Base-by-base conservation (phyloP, 1,140 invertebrate species). In the Meloidogyne exigua region DNA sequence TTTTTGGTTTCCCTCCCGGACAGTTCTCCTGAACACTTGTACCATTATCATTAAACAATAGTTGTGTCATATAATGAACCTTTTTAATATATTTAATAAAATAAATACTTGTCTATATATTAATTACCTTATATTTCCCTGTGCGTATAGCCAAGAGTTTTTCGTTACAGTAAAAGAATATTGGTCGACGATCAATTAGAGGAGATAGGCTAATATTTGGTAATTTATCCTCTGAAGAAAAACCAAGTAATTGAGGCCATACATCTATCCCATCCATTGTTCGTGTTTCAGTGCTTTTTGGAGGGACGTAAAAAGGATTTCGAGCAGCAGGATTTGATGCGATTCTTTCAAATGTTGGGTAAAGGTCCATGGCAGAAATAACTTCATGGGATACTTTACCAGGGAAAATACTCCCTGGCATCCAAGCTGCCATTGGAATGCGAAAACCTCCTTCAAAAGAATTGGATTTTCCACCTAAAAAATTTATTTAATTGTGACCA, bases 151-250 rank as follows among this genome's bases (percentile, higher is more conserved):
- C 85, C 86, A 86, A 87, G 13, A 86, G 65, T 28, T 87, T 71
- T 12, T 79, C 70, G 72, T 86, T 86, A 76, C 85, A 86, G 63
- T 86, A 86, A 78, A 87, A 86, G 75, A 85, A 87, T 67, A 86
- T 84, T 13, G 85, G 85, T 13, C 85, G 73, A 15, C 75, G 63
- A 36, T 79, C 70, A n/a, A 78, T 78, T 18, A 76, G 32, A 62
- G 72, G 72, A 57, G 49, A 9, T 57, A 57, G 9, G 21, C 36
- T 26, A 4, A 7, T n/a, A 39, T 73, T 64, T 11, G 25, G n/a
- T 11, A 23, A 13, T 23, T 65, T 21, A 28, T 36, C 32, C 11
- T 44, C 23, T 13, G 72, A 23, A 0, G 72, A 73, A 65, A 39
- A 65, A 7, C 72, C 72, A 12, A 73, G 12, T 32, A 73, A 23